phyloP scores from a whole-genome alignment of 2,113 vertebrate species.

The Apistogramma diplotaenia region DNA sequence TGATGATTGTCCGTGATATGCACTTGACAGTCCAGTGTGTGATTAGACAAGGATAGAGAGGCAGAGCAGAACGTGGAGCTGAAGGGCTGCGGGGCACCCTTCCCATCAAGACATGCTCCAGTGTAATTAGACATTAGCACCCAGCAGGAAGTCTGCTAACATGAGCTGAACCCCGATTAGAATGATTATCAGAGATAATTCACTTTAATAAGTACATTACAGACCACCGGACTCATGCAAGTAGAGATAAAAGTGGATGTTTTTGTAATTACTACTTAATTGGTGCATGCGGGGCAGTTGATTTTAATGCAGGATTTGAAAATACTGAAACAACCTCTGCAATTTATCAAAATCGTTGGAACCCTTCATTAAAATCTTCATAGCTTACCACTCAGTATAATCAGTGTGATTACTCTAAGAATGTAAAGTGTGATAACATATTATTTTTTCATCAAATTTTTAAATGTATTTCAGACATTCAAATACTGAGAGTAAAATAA shows the following conservation, averaged over 20 bases:
- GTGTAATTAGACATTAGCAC: slow-evolving; percentile 78
- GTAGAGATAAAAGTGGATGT: slow-evolving; percentile 55
- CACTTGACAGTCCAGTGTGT: slow-evolving; percentile 62
- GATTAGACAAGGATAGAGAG: slow-evolving; percentile 68
- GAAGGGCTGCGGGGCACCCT: slow-evolving; percentile 62
- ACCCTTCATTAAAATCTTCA: slow-evolving; percentile 11
- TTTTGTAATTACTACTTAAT: slow-evolving; percentile 68
- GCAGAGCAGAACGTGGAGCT: slow-evolving; percentile 34
- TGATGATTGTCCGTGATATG: slow-evolving; percentile 63
- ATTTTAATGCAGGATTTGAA: slow-evolving; percentile 44
- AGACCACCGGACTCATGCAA: slow-evolving; percentile 61
- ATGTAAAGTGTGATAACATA: neutral
- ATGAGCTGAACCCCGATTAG: slow-evolving; percentile 72
- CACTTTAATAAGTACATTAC: slow-evolving; percentile 72
- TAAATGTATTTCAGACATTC: neutral
- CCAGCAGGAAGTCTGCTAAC: slow-evolving; percentile 73
- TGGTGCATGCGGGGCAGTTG: slow-evolving; percentile 52
- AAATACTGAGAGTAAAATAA: neutral
- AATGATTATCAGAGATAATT: slow-evolving; percentile 76
- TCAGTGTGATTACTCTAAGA: neutral
- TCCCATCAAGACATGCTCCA: slow-evolving; percentile 68
- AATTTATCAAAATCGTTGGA: slow-evolving; percentile 20
- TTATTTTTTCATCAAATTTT: neutral
- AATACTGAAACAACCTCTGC: slow-evolving; percentile 21
- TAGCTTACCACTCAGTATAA: neutral